phyloP scores from a whole-genome alignment of 2,797 vertebrate species.

The Pipistrellus pygmaeus region DNA sequence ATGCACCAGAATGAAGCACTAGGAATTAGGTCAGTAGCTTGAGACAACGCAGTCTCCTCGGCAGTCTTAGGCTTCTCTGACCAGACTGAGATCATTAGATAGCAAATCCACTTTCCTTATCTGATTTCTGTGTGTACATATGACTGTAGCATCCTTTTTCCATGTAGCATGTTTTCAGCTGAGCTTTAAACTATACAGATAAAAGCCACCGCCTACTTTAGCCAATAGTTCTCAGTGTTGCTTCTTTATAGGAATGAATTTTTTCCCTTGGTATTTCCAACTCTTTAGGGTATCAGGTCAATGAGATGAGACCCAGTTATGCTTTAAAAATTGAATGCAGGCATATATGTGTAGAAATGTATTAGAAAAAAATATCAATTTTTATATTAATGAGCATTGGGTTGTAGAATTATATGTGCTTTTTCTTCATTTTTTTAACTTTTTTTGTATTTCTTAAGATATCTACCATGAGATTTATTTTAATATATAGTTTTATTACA shows the following conservation, averaged over 20 bases:
- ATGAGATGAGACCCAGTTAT: background rate
- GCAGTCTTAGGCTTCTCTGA: background rate
- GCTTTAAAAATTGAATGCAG: background rate
- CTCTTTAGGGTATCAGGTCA: background rate
- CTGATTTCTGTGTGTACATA: background rate
- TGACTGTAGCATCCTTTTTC: background rate
- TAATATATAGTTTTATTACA: background rate
- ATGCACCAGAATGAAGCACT: background rate
- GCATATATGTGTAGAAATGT: background rate
- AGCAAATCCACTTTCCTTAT: too few relatives aligned
- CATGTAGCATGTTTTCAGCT: background rate
- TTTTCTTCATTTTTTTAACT: background rate
- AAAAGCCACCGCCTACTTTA: background rate
- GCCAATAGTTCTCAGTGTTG: background rate
- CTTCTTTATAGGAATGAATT: background rate
- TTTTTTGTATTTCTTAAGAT: constrained; percentile 8
- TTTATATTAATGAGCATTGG: background rate
- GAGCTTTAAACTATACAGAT: background rate
- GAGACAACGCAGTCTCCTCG: background rate
- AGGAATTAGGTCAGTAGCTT: constrained; percentile 58
- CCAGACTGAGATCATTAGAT: background rate
- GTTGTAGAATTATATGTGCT: background rate
- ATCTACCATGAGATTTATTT: constrained; percentile 5
- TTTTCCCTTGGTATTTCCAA: background rate
- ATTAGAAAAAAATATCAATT: constrained; percentile 3